These are phyloP conservation scores for Sarcophilus harrisii DNA, from an alignment of 2,797 vertebrate genomes.

Conservation along the genomic window DNA sequence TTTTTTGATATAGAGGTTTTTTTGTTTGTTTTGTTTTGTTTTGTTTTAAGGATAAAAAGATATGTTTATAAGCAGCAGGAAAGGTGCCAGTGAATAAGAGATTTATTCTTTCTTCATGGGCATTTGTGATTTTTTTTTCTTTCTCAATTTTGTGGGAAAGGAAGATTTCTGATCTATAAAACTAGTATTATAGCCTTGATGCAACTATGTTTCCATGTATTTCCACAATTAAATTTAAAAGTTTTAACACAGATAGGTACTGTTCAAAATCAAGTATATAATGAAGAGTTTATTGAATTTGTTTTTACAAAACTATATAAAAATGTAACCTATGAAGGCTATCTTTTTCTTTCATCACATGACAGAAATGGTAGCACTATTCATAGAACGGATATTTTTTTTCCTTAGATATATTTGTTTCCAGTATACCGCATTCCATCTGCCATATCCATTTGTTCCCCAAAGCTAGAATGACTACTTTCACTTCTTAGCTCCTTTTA, in stretches of 20 bases:
- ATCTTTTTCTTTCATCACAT: constrained; percentile 43
- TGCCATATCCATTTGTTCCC: not conserved
- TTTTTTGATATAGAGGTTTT: not conserved
- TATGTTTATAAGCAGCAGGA: not conserved
- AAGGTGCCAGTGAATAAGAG: not conserved
- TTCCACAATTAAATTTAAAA: constrained; percentile 48
- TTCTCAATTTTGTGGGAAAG: constrained; percentile 16
- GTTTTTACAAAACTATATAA: constrained; percentile 20
- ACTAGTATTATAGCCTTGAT: constrained; percentile 41
- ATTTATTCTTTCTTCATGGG: constrained; percentile 60
- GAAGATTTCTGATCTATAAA: constrained; percentile 46
- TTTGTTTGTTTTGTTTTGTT: no score
- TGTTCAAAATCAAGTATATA: constrained; percentile 30
- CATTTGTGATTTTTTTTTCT: constrained; percentile 43
- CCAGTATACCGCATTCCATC: not conserved
- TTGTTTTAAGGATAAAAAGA: not conserved
- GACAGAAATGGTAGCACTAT: constrained; percentile 31
- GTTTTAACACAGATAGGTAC: constrained; percentile 57
- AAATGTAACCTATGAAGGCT: constrained; percentile 21
- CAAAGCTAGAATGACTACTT: not conserved
- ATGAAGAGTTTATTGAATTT: constrained; percentile 50
- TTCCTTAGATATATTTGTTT: constrained; percentile 1
- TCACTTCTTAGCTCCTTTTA: not conserved
- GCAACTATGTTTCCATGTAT: constrained; percentile 45
- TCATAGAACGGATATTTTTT: constrained; percentile 38